phyloP scores from a whole-genome alignment of 1,140 invertebrate species.

The Panagrolaimus sp. region DNA sequence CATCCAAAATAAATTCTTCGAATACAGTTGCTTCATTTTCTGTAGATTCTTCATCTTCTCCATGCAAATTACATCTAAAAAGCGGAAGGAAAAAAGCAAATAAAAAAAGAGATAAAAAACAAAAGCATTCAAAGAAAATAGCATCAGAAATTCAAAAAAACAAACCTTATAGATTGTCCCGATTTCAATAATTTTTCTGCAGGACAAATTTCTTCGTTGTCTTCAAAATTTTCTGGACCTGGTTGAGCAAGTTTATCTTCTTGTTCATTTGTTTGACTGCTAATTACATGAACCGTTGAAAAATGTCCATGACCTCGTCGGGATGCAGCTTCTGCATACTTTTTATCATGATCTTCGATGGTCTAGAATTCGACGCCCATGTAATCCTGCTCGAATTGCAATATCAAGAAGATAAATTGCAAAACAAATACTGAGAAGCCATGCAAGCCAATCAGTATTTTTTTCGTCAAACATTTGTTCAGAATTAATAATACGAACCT shows the following conservation, averaged over 20 bases:
- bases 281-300: constrained; percentile 6
- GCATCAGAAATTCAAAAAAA: constrained; percentile 5
- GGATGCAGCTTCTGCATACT: constrained; percentile 26
- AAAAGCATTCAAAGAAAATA: too few relatives aligned
- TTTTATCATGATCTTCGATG: constrained; percentile 28
- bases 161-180: neutral
- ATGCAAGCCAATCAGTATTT: neutral
- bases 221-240: constrained; percentile 29
- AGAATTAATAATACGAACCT: constrained; percentile 14
- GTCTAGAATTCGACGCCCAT: constrained; percentile 22
- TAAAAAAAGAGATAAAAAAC: neutral
- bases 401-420: constrained; percentile 14
- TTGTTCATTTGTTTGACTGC: constrained; percentile 7
- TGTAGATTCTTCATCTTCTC: neutral
- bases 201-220: constrained; percentile 20
- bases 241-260: constrained; percentile 13
- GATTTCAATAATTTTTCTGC: constrained; percentile 13
- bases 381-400: neutral
- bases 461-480: neutral
- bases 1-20: constrained; percentile 16
- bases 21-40: constrained; percentile 8
- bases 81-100: neutral
- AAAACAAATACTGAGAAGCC: constrained; percentile 10
- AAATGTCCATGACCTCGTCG: constrained; percentile 30
- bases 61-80: constrained; percentile 19